These are phyloP conservation scores for Tachyglossus aculeatus DNA, from an alignment of 2,797 vertebrate genomes.

Conservation along the genomic window DNA sequence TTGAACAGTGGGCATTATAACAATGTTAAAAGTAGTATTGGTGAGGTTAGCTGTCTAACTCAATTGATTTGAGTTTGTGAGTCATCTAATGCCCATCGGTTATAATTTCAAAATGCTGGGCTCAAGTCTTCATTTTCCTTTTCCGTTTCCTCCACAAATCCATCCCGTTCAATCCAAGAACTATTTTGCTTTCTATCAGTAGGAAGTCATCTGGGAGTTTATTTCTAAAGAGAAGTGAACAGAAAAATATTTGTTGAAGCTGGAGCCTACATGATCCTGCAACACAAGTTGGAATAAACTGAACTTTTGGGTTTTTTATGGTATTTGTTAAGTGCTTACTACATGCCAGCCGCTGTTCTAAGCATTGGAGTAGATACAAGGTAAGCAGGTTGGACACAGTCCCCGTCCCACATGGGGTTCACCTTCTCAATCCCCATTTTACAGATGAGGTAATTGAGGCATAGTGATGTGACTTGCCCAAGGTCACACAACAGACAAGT, in stretches of 20 bases:
- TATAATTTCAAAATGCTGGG: not conserved
- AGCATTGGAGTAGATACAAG: too few relatives aligned
- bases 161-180: conserved; percentile 14
- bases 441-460: too few relatives aligned
- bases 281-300: conserved; percentile 9
- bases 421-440: too few relatives aligned
- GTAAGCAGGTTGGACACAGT: too few relatives aligned
- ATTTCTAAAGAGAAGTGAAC: conserved; percentile 13
- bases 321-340: not conserved
- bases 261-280: not conserved
- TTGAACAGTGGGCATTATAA: not conserved
- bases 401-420: too few relatives aligned
- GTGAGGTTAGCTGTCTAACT: not conserved
- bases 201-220: not conserved
- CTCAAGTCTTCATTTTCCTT: not conserved
- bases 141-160: not conserved
- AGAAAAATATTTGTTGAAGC: conserved; percentile 15
- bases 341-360: too few relatives aligned
- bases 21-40: not conserved
- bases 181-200: not conserved
- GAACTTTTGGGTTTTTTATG: conserved; percentile 1
- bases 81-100: not conserved
- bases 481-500: too few relatives aligned
- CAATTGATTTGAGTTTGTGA: not conserved
- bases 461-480: too few relatives aligned